Base-by-base conservation (phyloP, 1,140 invertebrate genomes). In the Rhizoglyphus robini region DNA sequence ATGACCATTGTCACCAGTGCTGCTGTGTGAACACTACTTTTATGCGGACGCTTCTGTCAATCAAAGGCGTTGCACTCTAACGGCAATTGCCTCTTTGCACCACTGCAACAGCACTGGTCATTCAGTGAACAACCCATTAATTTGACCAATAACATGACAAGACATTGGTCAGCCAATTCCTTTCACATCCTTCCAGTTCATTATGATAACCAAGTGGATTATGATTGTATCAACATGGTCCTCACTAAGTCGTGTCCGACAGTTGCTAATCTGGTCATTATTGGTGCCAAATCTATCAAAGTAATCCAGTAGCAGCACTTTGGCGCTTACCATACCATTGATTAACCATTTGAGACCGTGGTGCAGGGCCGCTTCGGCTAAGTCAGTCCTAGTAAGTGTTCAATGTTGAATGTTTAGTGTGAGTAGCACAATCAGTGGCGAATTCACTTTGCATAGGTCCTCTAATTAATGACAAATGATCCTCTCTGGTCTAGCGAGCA, bases 221-320 rank as follows among this genome's bases (percentile, higher is more conserved):
- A n/a, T n/a, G n/a, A n/a, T n/a, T n/a, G n/a, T n/a, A n/a, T n/a
- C n/a, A n/a, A n/a, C n/a, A n/a, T n/a, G n/a, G n/a, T n/a, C n/a
- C n/a, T n/a, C n/a, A n/a, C n/a, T n/a, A n/a, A n/a, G n/a, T n/a
- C n/a, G n/a, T n/a, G n/a, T n/a, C n/a, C n/a, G n/a, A n/a, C n/a
- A n/a, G n/a, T n/a, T n/a, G n/a, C n/a, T n/a, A n/a, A 41, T 41
- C 18, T 41, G 36, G 18, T 41, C 51, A 54, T 54, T 54, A 54
- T 54, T 23, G 20, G 20, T 41, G 8, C 36, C 36, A 41, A 41
- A 8, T 11, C 8, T 41, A 18, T 41, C 18, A 41, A 41, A 11
- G 36, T 8, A 11, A 41, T 41, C 36, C 36, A 41, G 18, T 41
- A 41, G 8, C 8, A 8, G 18, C 36, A 41, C 36, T 11, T 18